Conservation (phyloP, 2,797 vertebrate genomes). For the Trematomus bernacchii region DNA sequence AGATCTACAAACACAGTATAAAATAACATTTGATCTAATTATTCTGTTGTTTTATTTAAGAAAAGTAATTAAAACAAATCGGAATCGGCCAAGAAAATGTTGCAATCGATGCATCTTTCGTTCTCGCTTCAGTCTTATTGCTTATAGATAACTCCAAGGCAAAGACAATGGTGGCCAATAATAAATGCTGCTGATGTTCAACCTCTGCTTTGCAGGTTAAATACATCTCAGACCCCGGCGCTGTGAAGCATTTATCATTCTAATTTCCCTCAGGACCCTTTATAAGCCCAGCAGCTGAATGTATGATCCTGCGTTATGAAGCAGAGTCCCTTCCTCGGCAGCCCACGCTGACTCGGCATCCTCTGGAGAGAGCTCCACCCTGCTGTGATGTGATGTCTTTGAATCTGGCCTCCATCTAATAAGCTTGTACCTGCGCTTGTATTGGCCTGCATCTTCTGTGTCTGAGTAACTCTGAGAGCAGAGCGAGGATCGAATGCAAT, state of each 20-base stretch:
- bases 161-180: constrained; percentile 1
- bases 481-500: background rate
- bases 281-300: constrained; percentile 3
- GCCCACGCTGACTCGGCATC: constrained; percentile 46
- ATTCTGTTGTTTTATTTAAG: too few species aligned
- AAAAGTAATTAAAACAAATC: too few species aligned
- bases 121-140: background rate
- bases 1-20: too few species aligned
- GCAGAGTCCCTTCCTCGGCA: constrained; percentile 37
- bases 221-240: constrained; percentile 5
- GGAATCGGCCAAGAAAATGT: too few species aligned
- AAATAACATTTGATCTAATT: too few species aligned
- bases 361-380: constrained; percentile 47
- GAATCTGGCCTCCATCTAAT: constrained; percentile 28
- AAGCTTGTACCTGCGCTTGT: constrained; percentile 34
- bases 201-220: constrained; percentile 33
- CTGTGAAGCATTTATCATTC: constrained; percentile 40
- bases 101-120: too few species aligned
- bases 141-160: background rate
- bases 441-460: constrained; percentile 30
- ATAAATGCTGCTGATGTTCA: background rate
- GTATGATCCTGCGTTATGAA: constrained; percentile 31
- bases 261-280: constrained; percentile 54
- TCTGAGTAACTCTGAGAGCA: constrained; percentile 35
- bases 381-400: constrained; percentile 31